Percentiles rank a stretch among this genome's conserved stretches.
Conservation (phyloP, 2,113 vertebrate species). For the Gnathochromis pfefferi region DNA sequence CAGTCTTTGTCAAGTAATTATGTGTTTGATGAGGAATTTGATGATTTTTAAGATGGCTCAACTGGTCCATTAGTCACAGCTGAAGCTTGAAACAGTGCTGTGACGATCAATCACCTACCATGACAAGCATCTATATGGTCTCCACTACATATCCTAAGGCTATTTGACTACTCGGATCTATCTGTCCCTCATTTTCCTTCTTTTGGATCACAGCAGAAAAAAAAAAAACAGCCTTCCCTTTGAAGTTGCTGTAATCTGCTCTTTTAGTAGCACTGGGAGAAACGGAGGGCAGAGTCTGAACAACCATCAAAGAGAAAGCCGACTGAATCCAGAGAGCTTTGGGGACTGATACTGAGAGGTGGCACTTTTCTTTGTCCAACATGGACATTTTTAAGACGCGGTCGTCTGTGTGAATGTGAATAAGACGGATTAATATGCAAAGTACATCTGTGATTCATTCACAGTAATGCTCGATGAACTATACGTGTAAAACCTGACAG, state of each 20-base stretch:
- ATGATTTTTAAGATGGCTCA: background rate
- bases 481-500: background rate
- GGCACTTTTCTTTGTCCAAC: background rate
- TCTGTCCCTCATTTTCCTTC: conserved; percentile 22
- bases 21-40: background rate
- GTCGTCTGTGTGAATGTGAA: background rate
- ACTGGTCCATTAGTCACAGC: background rate
- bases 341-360: background rate
- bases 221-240: background rate
- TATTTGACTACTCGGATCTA: conserved; percentile 14
- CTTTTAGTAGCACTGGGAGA: background rate
- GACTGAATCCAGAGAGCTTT: background rate
- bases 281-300: background rate
- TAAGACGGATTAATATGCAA: background rate
- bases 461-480: background rate
- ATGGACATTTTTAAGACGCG: background rate
- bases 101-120: background rate
- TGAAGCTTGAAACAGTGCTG: background rate
- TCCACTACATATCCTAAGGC: background rate
- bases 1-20: background rate
- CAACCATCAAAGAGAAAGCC: conserved; percentile 28
- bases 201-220: background rate
- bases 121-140: background rate
- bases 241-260: conserved; percentile 39
- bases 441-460: background rate